Evolutionary conservation across 2,797 vertebrate genomes (phyloP).

Genomic region (Hylomyscus alleni): DNA sequence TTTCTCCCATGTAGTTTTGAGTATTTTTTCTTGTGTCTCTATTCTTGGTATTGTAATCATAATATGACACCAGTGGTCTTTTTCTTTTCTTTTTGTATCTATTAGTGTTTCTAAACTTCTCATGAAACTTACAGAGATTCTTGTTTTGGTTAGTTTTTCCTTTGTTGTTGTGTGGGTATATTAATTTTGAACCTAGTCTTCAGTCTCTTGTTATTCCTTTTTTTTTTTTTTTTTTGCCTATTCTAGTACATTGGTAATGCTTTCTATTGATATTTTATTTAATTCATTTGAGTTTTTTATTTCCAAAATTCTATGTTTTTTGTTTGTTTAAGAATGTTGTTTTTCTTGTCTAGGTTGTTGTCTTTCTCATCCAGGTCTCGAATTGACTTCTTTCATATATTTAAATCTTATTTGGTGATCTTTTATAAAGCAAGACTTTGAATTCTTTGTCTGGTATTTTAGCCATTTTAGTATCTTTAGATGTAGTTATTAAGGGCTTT

Average conservation of each 20-base stretch:
- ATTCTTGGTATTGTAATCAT: not conserved
- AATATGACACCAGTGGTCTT: not conserved
- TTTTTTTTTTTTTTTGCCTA: not conserved
- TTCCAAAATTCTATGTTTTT: not conserved
- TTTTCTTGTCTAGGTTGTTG: not conserved
- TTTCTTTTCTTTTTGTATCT: no score
- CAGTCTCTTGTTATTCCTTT: not conserved
- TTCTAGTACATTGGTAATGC: not conserved
- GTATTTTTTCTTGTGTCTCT: not conserved
- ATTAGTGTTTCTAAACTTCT: not conserved
- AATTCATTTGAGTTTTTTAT: not conserved
- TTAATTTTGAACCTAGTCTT: not conserved
- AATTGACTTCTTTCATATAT: not conserved
- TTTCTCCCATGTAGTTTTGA: not conserved
- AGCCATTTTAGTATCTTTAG: not conserved
- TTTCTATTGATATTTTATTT: not conserved
- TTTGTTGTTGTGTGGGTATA: not conserved
- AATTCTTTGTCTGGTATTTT: not conserved
- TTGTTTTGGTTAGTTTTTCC: not conserved
- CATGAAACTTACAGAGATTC: not conserved
- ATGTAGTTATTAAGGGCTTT: not conserved
- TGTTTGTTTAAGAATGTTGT: not conserved
- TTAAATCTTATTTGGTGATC: not conserved
- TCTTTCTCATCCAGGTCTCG: not conserved
- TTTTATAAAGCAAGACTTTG: not conserved